phyloP scores from a whole-genome alignment of 2,888 invertebrate genomes.

The Pandemis corylana region DNA sequence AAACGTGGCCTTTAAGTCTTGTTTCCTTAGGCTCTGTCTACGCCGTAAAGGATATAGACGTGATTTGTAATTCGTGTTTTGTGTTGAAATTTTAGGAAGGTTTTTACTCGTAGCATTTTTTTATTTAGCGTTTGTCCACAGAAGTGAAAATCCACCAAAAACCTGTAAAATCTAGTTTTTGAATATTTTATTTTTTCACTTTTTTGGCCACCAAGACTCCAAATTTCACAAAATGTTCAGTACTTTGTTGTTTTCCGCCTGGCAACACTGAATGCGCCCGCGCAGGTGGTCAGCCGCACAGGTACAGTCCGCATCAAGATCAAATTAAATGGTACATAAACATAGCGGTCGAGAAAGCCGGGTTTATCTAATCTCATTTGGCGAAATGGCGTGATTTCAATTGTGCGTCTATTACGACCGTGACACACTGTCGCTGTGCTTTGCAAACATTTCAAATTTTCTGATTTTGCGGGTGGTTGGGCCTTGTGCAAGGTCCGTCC shows the following conservation, averaged over 20 bases:
- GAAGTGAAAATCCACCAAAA: no score
- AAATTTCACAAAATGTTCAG: neutral
- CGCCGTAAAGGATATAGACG: no score
- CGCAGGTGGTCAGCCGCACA: conserved; percentile 12
- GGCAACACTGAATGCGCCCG: neutral
- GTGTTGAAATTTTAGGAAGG: no score
- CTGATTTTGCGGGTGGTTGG: no score
- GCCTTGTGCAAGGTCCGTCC: no score
- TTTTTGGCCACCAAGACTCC: neutral
- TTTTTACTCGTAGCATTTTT: no score
- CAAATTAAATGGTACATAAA: conserved; percentile 33
- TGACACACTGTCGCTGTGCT: conserved; percentile 42
- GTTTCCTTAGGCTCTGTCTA: no score
- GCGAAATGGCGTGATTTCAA: conserved; percentile 44
- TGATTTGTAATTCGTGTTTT: no score
- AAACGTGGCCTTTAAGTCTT: no score
- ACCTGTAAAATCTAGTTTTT: no score
- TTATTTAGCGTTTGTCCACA: no score
- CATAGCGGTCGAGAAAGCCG: conserved; percentile 37
- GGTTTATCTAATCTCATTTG: conserved; percentile 42
- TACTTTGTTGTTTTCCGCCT: neutral
- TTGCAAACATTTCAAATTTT: conserved; percentile 9
- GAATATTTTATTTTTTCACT: neutral
- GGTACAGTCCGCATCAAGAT: conserved; percentile 17
- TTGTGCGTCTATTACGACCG: conserved; percentile 43